A percentile compares a stretch with the other conserved stretches of the same genome.
Evolutionary conservation across 2,888 invertebrate genomes (phyloP).

Genomic region (Creontiades dilutus): DNA sequence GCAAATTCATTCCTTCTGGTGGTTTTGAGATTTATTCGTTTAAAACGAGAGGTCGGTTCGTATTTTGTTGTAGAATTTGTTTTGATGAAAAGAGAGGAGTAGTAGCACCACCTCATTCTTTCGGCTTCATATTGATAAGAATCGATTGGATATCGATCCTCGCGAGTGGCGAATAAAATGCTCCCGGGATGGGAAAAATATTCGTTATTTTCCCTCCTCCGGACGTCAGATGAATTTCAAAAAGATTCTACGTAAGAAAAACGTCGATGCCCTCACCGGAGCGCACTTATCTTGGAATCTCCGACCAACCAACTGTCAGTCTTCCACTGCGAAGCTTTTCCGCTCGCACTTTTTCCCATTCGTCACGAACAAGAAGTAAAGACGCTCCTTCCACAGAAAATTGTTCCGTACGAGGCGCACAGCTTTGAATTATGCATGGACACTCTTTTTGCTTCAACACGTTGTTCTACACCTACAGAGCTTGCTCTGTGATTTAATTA

Average conservation of each 20-base stretch:
- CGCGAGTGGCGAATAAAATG: not conserved
- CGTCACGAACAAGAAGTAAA: slow-evolving; percentile 64
- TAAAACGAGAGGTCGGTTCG: too few species aligned
- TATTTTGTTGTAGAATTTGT: too few species aligned
- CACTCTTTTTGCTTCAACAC: slow-evolving; percentile 68
- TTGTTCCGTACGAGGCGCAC: slow-evolving; percentile 61
- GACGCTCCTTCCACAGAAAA: slow-evolving; percentile 50
- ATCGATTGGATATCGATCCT: not conserved
- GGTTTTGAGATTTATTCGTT: too few species aligned
- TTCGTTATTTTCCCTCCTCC: not conserved
- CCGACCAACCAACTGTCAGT: slow-evolving; percentile 40
- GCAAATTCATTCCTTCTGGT: too few species aligned
- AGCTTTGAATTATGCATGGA: slow-evolving; percentile 65
- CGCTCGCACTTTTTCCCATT: slow-evolving; percentile 64
- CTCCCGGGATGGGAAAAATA: slow-evolving; percentile 25
- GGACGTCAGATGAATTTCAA: slow-evolving; percentile 17
- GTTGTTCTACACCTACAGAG: slow-evolving; percentile 69
- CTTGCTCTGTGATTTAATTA: slow-evolving; percentile 69
- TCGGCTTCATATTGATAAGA: not conserved
- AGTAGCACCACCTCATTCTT: not conserved
- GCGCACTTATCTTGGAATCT: slow-evolving; percentile 56
- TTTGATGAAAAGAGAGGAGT: too few species aligned
- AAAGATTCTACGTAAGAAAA: not conserved
- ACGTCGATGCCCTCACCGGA: slow-evolving; percentile 23
- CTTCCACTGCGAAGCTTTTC: slow-evolving; percentile 25